Percentiles rank a stretch among this genome's conserved stretches.
phyloP scores from a whole-genome alignment of 1,140 invertebrate genomes.

The Bemisia tabaci region DNA sequence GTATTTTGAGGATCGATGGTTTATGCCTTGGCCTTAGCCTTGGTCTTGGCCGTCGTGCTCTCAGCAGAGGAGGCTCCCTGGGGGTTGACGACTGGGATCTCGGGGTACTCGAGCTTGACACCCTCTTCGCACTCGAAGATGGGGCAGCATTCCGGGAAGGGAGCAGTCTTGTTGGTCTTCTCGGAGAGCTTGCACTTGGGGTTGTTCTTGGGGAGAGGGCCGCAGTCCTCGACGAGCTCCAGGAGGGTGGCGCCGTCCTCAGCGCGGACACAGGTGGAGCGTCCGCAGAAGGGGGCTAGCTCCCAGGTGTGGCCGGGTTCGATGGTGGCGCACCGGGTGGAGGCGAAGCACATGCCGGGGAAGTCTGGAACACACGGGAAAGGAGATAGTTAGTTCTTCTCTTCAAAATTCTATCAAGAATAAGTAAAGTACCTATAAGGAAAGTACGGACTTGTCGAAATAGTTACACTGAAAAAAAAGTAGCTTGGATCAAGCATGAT shows the following conservation, averaged over 20 bases:
- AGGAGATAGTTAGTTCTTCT: no score
- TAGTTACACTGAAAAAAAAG: no score
- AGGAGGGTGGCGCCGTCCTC: conserved; percentile 57
- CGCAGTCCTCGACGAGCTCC: conserved; percentile 76
- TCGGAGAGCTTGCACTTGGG: conserved; percentile 73
- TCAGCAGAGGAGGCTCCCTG: conserved; percentile 34
- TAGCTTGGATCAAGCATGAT: no score
- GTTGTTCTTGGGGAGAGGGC: conserved; percentile 66
- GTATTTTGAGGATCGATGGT: background rate
- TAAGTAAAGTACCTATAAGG: no score
- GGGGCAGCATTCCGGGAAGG: conserved; percentile 73
- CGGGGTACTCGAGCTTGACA: conserved; percentile 68
- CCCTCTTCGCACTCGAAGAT: conserved; percentile 70
- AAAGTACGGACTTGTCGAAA: no score
- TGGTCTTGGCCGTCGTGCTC: conserved; percentile 19
- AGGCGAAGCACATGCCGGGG: conserved; percentile 76
- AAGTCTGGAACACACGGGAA: conserved; percentile 53
- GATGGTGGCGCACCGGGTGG: conserved; percentile 71
- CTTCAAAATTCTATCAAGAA: no score
- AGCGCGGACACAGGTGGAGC: conserved; percentile 64
- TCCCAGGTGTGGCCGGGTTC: conserved; percentile 72
- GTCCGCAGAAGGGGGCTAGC: conserved; percentile 70
- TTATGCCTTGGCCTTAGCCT: conserved; percentile 10
- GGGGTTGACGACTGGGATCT: conserved; percentile 50
- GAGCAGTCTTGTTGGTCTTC: conserved; percentile 74